Conservation (phyloP, 1,140 invertebrate genomes). For the Aphidius gifuensis region DNA sequence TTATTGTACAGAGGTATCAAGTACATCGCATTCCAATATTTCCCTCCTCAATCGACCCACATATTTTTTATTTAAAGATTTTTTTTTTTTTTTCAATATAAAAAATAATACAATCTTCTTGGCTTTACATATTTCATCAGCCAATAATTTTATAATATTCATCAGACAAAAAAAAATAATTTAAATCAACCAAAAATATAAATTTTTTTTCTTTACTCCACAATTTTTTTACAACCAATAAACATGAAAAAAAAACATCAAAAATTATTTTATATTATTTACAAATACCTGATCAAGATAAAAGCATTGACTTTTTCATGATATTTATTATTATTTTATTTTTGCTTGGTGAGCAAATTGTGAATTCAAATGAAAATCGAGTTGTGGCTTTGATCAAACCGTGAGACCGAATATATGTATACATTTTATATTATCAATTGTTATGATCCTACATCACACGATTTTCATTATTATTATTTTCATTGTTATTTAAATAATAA, state of each 20-base stretch:
- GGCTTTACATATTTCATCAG: too few species aligned
- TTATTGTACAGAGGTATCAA: slow-evolving; percentile 1
- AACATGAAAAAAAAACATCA: too few species aligned
- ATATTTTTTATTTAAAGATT: slow-evolving; percentile 9
- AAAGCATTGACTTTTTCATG: too few species aligned
- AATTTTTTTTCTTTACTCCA: too few species aligned
- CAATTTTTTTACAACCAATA: too few species aligned
- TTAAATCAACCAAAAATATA: too few species aligned
- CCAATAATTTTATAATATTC: too few species aligned
- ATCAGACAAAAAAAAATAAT: too few species aligned
- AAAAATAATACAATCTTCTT: too few species aligned
- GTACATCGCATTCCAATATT: slow-evolving; percentile 20
- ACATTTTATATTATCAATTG: not conserved
- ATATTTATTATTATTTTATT: too few species aligned
- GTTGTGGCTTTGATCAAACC: slow-evolving; percentile 11
- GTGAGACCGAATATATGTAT: slow-evolving; percentile 10
- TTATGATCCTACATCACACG: slow-evolving; percentile 20
- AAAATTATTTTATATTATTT: too few species aligned
- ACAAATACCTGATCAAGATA: too few species aligned
- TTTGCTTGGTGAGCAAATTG: not conserved
- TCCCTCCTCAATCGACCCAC: slow-evolving; percentile 10
- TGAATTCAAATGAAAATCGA: slow-evolving; percentile 9
- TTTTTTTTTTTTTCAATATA: not conserved
- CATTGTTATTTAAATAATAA: slow-evolving; percentile 15
- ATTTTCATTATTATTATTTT: slow-evolving; percentile 21